Evolutionary conservation across 2,888 invertebrate species (phyloP).

Genomic region (Tubulanus polymorphus): DNA sequence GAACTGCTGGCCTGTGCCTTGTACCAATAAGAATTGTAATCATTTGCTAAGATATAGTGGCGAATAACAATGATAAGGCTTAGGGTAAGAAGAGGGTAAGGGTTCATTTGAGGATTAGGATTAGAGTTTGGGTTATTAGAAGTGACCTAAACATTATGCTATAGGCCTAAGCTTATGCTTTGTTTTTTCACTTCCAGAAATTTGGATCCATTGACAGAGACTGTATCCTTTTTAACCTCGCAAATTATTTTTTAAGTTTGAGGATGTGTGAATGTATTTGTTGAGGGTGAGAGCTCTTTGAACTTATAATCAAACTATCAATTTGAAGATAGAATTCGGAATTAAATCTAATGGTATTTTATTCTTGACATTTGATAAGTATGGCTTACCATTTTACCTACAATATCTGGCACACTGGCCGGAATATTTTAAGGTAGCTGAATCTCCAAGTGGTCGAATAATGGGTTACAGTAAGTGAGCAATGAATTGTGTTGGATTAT

Average conservation of each 20-base stretch:
- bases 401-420: conserved; percentile 98
- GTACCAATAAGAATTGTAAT: too few species aligned
- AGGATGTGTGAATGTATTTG: background rate
- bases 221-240: conserved; percentile 62
- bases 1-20: too few species aligned
- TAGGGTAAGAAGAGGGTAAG: too few species aligned
- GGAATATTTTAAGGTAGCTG: conserved; percentile 96
- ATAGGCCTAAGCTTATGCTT: background rate
- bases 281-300: background rate
- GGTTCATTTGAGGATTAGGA: too few species aligned
- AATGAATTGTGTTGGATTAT: background rate
- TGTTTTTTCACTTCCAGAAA: conserved; percentile 64
- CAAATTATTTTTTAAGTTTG: conserved; percentile 7
- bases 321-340: background rate
- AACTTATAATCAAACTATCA: background rate
- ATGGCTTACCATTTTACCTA: conserved; percentile 75
- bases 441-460: conserved; percentile 91
- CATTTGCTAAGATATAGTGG: too few species aligned
- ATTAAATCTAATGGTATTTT: background rate
- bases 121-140: background rate
- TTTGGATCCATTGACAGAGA: conserved; percentile 95
- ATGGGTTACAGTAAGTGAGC: conserved; percentile 93
- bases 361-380: conserved; percentile 36
- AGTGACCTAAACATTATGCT: background rate
- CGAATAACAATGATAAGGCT: too few species aligned